Base-by-base conservation (phyloP, 1,140 invertebrate species). In the Diplogasteroides magnus region DNA sequence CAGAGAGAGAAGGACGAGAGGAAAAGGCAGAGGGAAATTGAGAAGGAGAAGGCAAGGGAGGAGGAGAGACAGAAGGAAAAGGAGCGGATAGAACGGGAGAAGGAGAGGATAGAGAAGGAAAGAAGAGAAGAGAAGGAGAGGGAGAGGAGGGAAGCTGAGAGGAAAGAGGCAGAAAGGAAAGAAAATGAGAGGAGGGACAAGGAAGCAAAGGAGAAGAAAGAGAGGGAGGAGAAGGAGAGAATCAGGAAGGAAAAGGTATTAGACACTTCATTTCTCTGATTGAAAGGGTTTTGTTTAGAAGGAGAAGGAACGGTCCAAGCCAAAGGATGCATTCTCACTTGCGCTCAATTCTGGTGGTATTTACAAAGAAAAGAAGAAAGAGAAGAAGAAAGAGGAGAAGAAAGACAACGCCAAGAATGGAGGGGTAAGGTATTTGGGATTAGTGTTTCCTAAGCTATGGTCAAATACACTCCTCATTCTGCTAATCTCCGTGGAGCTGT, bases 71-170 rank as follows among this genome's bases (percentile, higher is more conserved):
- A 23, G 27, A 63, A 37, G 26, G 68, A 66, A 57, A 71, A 60
- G 31, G 23, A 56, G 28, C 28, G 66, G 66, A 69, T 15, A 26
- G 27, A 28, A 25, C 71, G 23, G 28, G 27, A 23, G 48, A 70
- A 31, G 48, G 71, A 31, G n/a, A 59, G 55, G 23, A 70, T 23
- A 59, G 63, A 23, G 48, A 25, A 61, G n/a, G 61, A 62, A 55
- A n/a, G 19, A 25, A 37, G 28, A 31, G 32, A 2, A 57, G 19
- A 57, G 32, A 68, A 73, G 68, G 61, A 73, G 48, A 32, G 57
- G 67, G 68, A 71, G 32, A 23, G 28, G n/a, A 29, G 59, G 31
- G 68, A 71, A 31, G 48, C 25, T 13, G 69, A 71, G 31, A 11
- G 28, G 23, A 68, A 57, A 56, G 29, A 1, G 1, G 13, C 13